phyloP scores from a whole-genome alignment of 2,797 vertebrate species.

The Siniperca scherzeri region DNA sequence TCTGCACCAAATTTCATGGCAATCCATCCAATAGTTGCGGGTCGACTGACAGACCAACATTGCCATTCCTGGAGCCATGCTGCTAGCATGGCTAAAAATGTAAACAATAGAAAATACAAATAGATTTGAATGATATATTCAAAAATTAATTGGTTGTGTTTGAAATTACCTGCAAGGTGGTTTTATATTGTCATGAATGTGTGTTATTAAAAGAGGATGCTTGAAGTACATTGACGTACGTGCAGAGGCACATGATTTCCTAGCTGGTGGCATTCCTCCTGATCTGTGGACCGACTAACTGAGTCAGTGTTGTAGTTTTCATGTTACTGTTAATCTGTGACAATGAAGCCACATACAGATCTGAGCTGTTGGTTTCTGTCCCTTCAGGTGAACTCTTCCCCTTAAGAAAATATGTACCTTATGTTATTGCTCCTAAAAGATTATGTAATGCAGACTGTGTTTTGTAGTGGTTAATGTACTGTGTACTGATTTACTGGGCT shows the following conservation, averaged over 20 bases:
- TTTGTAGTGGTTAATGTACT: background rate
- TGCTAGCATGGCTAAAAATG: background rate
- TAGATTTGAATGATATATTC: background rate
- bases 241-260: background rate
- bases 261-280: background rate
- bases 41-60: background rate
- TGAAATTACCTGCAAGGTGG: background rate
- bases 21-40: background rate
- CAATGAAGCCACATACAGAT: background rate
- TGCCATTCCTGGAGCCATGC: background rate
- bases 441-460: background rate
- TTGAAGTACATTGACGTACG: background rate
- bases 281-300: constrained; percentile 13
- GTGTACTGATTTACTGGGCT: background rate
- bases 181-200: background rate
- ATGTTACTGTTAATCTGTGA: constrained; percentile 15
- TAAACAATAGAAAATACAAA: background rate
- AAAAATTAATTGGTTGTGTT: background rate
- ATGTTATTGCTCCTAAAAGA: background rate
- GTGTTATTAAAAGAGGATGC: background rate
- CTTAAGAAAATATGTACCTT: background rate
- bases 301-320: constrained; percentile 1
- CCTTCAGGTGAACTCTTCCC: background rate
- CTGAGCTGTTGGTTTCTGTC: background rate
- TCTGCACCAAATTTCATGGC: background rate